phyloP scores from a whole-genome alignment of 2,113 vertebrate species.

The Stegostoma tigrinum region DNA sequence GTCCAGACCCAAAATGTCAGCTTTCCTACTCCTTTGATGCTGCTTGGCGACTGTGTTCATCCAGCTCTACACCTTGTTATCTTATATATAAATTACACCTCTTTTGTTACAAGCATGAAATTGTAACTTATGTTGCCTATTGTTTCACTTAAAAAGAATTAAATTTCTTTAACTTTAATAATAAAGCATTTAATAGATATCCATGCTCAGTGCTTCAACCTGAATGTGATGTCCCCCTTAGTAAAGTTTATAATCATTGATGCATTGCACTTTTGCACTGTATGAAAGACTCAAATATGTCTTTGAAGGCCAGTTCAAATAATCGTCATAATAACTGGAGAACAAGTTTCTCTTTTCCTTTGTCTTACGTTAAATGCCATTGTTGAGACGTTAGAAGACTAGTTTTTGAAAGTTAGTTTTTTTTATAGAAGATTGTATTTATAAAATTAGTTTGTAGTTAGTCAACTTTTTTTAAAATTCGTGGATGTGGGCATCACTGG shows the following conservation, averaged over 20 bases:
- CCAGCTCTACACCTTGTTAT: too few species aligned
- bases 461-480: neutral
- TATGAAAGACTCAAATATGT: neutral
- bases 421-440: neutral
- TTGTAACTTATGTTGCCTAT: neutral
- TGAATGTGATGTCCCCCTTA: neutral
- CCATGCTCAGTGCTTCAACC: neutral
- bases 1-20: too few species aligned
- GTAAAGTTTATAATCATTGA: neutral
- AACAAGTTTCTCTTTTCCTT: neutral
- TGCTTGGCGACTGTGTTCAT: too few species aligned
- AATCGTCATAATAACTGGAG: neutral
- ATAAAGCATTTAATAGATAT: neutral
- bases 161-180: neutral
- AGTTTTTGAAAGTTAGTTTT: neutral
- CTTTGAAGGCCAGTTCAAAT: neutral
- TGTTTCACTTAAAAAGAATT: neutral
- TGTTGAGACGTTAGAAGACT: neutral
- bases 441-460: neutral
- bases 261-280: neutral
- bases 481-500: too few species aligned
- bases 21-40: too few species aligned
- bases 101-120: neutral
- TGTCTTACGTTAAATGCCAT: neutral
- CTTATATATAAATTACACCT: too few species aligned